Percentiles rank a stretch among this genome's conserved stretches.
These are phyloP conservation scores for Silurus asotus DNA, from an alignment of 2,113 vertebrate species.

Conservation along the genomic window DNA sequence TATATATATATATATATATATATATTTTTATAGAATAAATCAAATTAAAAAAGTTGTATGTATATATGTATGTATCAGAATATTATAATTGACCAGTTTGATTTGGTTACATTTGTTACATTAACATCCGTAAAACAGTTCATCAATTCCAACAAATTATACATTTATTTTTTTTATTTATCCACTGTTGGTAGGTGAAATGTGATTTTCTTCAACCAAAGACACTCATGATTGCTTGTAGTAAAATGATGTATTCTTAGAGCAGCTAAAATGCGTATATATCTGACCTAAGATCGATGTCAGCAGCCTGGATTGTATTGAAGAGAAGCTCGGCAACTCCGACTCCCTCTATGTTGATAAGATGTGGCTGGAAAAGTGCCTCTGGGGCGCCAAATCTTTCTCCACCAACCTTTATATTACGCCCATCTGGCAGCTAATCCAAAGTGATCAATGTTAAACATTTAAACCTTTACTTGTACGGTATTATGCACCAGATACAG, in stretches of 20 bases:
- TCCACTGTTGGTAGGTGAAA: background rate
- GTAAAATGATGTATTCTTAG: conserved; percentile 2
- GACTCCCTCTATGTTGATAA: conserved; percentile 87
- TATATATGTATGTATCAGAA: too few relatives aligned
- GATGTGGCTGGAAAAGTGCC: conserved; percentile 80
- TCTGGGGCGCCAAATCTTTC: conserved; percentile 59
- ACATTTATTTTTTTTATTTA: background rate
- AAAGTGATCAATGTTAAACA: background rate
- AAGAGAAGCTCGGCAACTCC: conserved; percentile 88
- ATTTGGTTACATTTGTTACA: background rate
- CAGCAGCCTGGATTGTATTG: conserved; percentile 85
- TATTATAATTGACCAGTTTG: too few relatives aligned
- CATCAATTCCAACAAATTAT: background rate
- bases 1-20: too few relatives aligned
- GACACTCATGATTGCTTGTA: background rate
- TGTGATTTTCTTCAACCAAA: background rate
- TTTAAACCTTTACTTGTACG: background rate
- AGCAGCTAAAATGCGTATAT: background rate
- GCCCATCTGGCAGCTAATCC: conserved; percentile 54
- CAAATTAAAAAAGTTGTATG: too few relatives aligned
- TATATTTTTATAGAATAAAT: too few relatives aligned
- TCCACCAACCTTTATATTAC: conserved; percentile 57
- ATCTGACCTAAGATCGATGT: conserved; percentile 59
- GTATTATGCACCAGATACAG: background rate
- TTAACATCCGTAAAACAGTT: background rate